These are phyloP conservation scores for Caenorhabditis remanei DNA, from an alignment of 1,140 invertebrate species.

Conservation along the genomic window DNA sequence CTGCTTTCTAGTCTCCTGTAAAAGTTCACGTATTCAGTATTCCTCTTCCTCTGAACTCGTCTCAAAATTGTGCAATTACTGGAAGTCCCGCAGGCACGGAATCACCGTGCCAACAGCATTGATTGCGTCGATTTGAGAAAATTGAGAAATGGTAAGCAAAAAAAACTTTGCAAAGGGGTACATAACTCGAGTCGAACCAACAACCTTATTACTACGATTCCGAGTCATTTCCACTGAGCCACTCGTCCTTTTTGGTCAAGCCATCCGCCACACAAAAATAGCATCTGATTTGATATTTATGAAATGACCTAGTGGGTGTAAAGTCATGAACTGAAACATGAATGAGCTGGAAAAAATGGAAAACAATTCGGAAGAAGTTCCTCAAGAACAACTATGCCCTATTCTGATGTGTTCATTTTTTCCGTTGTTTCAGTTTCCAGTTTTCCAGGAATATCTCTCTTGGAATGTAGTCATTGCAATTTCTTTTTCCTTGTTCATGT, in stretches of 20 bases:
- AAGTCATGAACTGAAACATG: not conserved
- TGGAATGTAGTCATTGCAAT: too few relatives aligned
- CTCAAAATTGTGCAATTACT: conserved; percentile 50
- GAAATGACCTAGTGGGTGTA: not conserved
- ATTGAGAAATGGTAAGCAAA: not conserved
- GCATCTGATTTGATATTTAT: not conserved
- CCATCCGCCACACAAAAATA: not conserved
- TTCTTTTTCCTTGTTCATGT: too few relatives aligned
- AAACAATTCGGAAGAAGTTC: not conserved
- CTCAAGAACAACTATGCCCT: not conserved
- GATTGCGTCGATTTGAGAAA: conserved; percentile 24
- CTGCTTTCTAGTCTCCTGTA: not conserved
- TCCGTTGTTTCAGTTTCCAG: not conserved
- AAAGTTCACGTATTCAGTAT: conserved; percentile 23
- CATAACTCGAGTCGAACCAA: too few relatives aligned
- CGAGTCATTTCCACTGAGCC: too few relatives aligned
- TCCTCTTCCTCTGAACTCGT: not conserved
- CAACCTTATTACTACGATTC: too few relatives aligned
- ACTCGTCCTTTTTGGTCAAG: not conserved
- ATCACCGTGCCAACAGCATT: conserved; percentile 44
- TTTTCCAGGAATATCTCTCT: not conserved
- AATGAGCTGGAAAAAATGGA: not conserved
- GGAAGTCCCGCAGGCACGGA: conserved; percentile 38
- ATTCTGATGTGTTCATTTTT: not conserved
- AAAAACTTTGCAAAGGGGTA: not conserved